A percentile compares a stretch with the other conserved stretches of the same genome.
These are phyloP conservation scores for Drosophila cracens DNA, from an alignment of 2,888 invertebrate genomes.

Conservation along the genomic window DNA sequence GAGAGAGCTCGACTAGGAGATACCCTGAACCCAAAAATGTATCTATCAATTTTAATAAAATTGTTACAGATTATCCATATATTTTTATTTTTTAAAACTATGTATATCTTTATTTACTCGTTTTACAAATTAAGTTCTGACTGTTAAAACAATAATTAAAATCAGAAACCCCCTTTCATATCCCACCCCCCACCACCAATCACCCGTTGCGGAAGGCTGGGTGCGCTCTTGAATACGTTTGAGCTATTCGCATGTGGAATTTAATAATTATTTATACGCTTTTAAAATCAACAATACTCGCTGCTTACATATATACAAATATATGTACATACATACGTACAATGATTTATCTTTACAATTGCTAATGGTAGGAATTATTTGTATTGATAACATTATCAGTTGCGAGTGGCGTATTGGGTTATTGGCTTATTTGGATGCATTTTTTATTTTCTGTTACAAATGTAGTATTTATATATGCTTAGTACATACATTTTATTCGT, in stretches of 20 bases:
- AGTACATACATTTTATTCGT: background rate
- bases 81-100: background rate
- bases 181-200: background rate
- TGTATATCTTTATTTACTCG: background rate
- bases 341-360: slow-evolving; percentile 43
- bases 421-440: slow-evolving; percentile 8
- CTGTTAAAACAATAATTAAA: background rate
- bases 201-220: background rate
- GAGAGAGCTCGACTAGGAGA: background rate
- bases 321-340: background rate
- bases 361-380: slow-evolving; percentile 1
- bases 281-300: background rate
- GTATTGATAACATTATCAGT: slow-evolving; percentile 44
- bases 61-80: background rate
- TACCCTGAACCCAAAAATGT: background rate
- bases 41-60: background rate
- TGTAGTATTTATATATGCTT: background rate
- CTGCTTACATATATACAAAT: background rate
- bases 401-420: background rate
- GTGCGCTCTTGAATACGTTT: background rate
- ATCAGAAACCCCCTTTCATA: background rate
- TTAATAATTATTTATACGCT: background rate
- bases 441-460: background rate
- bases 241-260: slow-evolving; percentile 12
- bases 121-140: background rate